Evolutionary conservation across 2,797 vertebrate species (phyloP).

Genomic region (Peromyscus eremicus): DNA sequence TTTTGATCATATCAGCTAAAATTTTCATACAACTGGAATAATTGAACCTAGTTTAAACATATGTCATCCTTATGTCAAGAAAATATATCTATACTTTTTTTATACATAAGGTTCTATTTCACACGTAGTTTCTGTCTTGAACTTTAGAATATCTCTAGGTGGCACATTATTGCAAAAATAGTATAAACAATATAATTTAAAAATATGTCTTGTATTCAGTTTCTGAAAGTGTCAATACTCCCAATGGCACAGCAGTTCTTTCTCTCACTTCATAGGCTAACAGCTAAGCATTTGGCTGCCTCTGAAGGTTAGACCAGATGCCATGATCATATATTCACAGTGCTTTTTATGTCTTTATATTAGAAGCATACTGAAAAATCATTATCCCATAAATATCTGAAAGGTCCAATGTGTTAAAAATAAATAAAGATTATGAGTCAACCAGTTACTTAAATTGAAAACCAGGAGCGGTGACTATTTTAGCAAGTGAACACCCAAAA

Average conservation of each 20-base stretch:
- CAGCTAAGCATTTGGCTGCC: not conserved
- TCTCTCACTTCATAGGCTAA: not conserved
- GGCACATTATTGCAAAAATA: not conserved
- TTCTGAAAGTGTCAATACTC: not conserved
- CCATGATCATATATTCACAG: not conserved
- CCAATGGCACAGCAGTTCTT: not conserved
- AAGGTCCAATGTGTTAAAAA: slow-evolving; percentile 49
- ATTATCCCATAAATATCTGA: not conserved
- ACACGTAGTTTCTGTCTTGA: not conserved
- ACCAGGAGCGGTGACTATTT: not conserved
- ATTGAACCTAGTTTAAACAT: not conserved
- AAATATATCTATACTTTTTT: not conserved
- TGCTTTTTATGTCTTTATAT: not conserved
- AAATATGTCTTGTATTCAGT: not conserved
- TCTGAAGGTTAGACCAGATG: not conserved
- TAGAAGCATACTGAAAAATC: slow-evolving; percentile 14
- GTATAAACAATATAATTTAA: not conserved
- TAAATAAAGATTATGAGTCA: slow-evolving; percentile 5
- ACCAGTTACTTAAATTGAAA: not conserved
- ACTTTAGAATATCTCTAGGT: not conserved
- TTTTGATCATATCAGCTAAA: slow-evolving; percentile 9
- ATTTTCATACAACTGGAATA: not conserved
- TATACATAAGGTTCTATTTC: not conserved
- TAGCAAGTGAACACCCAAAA: not conserved
- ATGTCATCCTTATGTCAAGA: not conserved